Percentiles rank a stretch among this genome's conserved stretches.
phyloP scores from a whole-genome alignment of 2,113 vertebrate species.

The Typhlomys cinereus region DNA sequence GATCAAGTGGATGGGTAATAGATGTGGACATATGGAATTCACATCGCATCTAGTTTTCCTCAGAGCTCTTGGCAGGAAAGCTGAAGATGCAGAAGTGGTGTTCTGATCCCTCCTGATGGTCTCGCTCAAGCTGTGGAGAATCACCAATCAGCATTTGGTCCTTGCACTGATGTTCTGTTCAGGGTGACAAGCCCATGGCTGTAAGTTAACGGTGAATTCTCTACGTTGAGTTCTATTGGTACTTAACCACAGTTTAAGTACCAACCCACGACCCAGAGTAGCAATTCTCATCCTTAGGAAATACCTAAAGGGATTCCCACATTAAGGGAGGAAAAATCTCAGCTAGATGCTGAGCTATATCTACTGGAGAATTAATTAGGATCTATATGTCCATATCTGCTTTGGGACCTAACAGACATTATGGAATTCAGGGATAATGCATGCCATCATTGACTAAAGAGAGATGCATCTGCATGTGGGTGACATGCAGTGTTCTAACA shows the following conservation, averaged over 20 bases:
- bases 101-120: conserved; percentile 29
- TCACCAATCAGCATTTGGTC: conserved; percentile 47
- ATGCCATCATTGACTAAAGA: not conserved
- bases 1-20: conserved; percentile 55
- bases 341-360: not conserved
- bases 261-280: not conserved
- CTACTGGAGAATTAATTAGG: not conserved
- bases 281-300: not conserved
- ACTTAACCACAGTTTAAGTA: not conserved
- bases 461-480: not conserved
- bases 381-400: not conserved
- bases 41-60: conserved; percentile 56
- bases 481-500: not conserved
- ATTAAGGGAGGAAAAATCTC: not conserved
- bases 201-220: not conserved
- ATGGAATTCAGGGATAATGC: not conserved
- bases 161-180: not conserved
- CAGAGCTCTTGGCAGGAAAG: not conserved
- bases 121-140: conserved; percentile 11
- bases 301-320: not conserved
- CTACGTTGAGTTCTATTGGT: not conserved
- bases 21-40: conserved; percentile 58
- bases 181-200: not conserved
- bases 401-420: not conserved
- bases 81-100: not conserved